Conservation (phyloP, 2,797 vertebrate genomes). For the Crenichthys baileyi region DNA sequence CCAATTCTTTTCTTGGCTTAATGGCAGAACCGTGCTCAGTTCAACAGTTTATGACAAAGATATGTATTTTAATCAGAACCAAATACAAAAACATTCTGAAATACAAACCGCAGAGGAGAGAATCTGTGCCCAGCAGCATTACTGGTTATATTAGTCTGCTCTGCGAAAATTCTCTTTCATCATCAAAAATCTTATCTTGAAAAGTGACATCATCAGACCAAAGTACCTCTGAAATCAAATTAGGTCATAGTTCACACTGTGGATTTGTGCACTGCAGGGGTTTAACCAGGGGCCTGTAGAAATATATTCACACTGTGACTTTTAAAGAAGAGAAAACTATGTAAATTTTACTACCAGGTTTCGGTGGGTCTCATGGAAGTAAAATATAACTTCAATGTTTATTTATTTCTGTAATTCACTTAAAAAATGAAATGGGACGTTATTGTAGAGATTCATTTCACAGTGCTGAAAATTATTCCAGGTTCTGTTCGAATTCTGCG, state of each 20-base stretch:
- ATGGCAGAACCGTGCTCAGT: background rate
- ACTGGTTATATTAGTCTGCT: background rate
- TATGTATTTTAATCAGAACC: background rate
- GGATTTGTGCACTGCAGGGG: background rate
- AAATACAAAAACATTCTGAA: background rate
- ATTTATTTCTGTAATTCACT: background rate
- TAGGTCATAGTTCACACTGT: slow-evolving; percentile 35
- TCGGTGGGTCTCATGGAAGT: background rate
- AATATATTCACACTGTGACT: background rate
- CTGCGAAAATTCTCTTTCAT: background rate
- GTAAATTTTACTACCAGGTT: background rate
- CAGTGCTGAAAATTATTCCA: too few species aligned
- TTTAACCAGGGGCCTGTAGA: background rate
- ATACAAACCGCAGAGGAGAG: background rate
- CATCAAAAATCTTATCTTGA: slow-evolving; percentile 40
- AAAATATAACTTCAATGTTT: background rate
- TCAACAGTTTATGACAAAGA: background rate
- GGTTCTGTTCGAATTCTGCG: too few species aligned
- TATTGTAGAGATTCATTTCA: background rate
- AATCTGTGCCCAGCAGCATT: background rate
- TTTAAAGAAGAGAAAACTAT: background rate
- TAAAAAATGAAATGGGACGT: background rate
- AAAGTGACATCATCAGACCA: slow-evolving; percentile 26
- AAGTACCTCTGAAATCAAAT: slow-evolving; percentile 33
- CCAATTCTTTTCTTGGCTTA: slow-evolving; percentile 5